Base-by-base conservation (phyloP, 2,888 invertebrate genomes). In the Troides helena region DNA sequence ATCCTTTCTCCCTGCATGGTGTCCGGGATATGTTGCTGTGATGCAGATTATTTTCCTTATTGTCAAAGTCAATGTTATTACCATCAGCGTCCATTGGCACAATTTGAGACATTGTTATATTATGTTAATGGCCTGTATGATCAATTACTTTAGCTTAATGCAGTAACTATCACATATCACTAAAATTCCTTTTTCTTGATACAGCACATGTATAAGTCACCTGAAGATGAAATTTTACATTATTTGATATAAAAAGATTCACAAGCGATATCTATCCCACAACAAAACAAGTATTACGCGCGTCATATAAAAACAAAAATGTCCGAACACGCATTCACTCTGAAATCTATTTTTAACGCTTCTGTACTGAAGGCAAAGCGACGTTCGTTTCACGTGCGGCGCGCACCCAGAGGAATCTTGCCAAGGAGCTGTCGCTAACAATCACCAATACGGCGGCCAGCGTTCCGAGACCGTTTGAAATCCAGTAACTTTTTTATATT, bases 291-390 rank as follows among this genome's bases (percentile, higher is more conserved):
- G 81, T 81, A 80, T 83, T 86, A 89, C 87, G 88, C 90, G 81
- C 89, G 91, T 92, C 89, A 88, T 80, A 85, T 85, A 82, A 89
- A 90, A 91, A 91, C 90, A 91, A 90, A 90, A 88, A 90, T 87
- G 88, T 87, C 86, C 78, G 83, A 87, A 87, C 85, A 83, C 85
- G 86, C 89, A 87, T 85, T 89, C 89, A 89, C 86, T 85, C 79
- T 80, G 80, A 84, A 81, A 79, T 92, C 92, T 92, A 92, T 92
- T 92, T 91, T 85, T 92, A 90, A 81, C 85, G 83, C 87, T 87
- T 88, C 86, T 85, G 86, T 88, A 80, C 75, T 82, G 83, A 79
- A 84, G 84, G 80, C 78, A 76, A 78, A 81, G 78, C 87, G 83
- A 80, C 85, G 87, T 84, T 85, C 83, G 84, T 84, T 91, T 87